Percentiles rank a stretch among this genome's conserved stretches.
phyloP scores from a whole-genome alignment of 2,888 invertebrate genomes.

The Rugalucina vietnamica region DNA sequence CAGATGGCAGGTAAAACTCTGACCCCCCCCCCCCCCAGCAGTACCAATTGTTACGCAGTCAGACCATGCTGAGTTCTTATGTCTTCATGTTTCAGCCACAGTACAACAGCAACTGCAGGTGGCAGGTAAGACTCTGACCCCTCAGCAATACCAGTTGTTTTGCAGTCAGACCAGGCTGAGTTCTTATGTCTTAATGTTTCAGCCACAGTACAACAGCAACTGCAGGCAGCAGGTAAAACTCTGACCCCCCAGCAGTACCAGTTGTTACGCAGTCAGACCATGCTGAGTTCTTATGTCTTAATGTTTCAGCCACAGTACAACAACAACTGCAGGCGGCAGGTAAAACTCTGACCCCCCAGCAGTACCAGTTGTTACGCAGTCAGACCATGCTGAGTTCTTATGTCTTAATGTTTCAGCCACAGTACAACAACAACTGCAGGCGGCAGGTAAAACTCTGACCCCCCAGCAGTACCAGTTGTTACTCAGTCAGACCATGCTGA shows the following conservation, averaged over 20 bases:
- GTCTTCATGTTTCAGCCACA: constrained; percentile 62
- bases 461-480: constrained; percentile 2
- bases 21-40: background rate
- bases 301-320: constrained; percentile 69
- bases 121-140: constrained; percentile 61
- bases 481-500: constrained; percentile 55
- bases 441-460: constrained; percentile 61
- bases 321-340: constrained; percentile 71
- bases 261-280: constrained; percentile 30
- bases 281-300: too few species aligned
- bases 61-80: constrained; percentile 66
- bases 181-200: too few species aligned
- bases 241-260: constrained; percentile 22
- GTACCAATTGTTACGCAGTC: background rate
- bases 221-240: constrained; percentile 67
- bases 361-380: too few species aligned
- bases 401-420: constrained; percentile 64
- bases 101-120: constrained; percentile 75
- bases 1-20: constrained; percentile 65
- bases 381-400: too few species aligned
- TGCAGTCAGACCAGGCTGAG: too few species aligned
- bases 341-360: constrained; percentile 62
- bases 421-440: constrained; percentile 74
- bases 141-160: background rate
- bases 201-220: constrained; percentile 75